Conservation (phyloP, 2,113 vertebrate genomes). For the Paraplagusia blochii region DNA sequence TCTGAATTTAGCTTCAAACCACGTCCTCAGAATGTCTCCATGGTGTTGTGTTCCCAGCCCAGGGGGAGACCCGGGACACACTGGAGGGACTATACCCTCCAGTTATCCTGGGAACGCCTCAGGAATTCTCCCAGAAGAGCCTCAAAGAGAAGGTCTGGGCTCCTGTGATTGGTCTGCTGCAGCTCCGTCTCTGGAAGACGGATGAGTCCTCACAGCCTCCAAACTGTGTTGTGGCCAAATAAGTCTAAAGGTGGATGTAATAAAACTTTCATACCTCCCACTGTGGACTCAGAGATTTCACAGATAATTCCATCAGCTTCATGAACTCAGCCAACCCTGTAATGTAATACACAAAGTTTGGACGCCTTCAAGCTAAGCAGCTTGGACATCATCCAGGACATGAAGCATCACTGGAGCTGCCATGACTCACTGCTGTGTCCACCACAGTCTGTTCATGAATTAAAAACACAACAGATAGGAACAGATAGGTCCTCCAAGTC, state of each 20-base stretch:
- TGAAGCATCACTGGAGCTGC: constrained; percentile 43
- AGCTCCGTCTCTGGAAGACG: too few species aligned
- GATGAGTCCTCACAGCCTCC: background rate
- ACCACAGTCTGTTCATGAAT: constrained; percentile 25
- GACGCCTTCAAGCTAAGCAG: constrained; percentile 50
- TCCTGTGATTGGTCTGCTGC: too few species aligned
- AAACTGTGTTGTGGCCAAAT: constrained; percentile 16
- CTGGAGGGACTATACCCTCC: too few species aligned
- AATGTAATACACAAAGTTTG: constrained; percentile 44
- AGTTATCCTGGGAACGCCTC: too few species aligned
- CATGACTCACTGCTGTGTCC: constrained; percentile 54
- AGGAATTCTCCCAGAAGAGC: too few species aligned
- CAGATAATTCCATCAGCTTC: constrained; percentile 44
- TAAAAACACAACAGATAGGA: too few species aligned
- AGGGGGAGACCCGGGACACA: too few species aligned
- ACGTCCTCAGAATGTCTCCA: too few species aligned
- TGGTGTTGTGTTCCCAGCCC: too few species aligned
- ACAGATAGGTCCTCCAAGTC: too few species aligned
- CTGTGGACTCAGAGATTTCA: constrained; percentile 37
- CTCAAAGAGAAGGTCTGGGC: too few species aligned
- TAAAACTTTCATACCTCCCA: constrained; percentile 19
- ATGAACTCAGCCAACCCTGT: constrained; percentile 34
- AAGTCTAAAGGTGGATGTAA: constrained; percentile 54
- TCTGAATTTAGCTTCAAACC: too few species aligned
- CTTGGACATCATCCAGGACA: constrained; percentile 58